These are phyloP conservation scores for Spea bombifrons DNA, from an alignment of 2,113 vertebrate genomes.

Conservation along the genomic window DNA sequence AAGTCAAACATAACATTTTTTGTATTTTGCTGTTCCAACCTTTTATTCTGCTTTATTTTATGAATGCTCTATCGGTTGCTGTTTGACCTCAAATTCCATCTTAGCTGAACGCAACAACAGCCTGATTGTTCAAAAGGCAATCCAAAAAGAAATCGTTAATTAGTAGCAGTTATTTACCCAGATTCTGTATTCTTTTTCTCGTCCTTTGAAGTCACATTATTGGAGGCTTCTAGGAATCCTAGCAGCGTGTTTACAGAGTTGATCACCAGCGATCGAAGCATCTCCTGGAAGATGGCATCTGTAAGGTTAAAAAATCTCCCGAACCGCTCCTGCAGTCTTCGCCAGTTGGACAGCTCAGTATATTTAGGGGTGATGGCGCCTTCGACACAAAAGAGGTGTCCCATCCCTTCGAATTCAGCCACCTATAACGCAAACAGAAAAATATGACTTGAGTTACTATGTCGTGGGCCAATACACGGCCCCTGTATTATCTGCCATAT, in stretches of 20 bases:
- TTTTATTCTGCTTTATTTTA: too few relatives aligned
- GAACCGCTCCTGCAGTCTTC: conserved; percentile 49
- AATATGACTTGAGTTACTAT: too few relatives aligned
- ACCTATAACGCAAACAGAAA: conserved; percentile 53
- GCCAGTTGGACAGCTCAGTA: conserved; percentile 52
- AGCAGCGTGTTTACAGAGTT: conserved; percentile 50
- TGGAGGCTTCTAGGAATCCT: conserved; percentile 53
- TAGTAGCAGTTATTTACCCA: conserved; percentile 9
- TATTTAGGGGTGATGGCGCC: conserved; percentile 41
- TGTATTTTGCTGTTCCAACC: too few relatives aligned
- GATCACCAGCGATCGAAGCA: conserved; percentile 57
- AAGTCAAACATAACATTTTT: too few relatives aligned
- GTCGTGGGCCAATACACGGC: too few relatives aligned
- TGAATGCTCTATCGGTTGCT: too few relatives aligned
- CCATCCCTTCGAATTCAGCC: conserved; percentile 55
- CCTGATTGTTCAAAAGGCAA: background rate
- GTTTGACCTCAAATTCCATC: too few relatives aligned
- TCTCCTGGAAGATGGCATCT: conserved; percentile 63
- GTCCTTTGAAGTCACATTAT: conserved; percentile 28
- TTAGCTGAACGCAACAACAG: too few relatives aligned
- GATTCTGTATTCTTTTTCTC: conserved; percentile 54
- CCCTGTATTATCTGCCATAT: too few relatives aligned
- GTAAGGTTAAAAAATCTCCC: conserved; percentile 58
- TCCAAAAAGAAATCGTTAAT: background rate
- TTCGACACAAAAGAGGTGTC: conserved; percentile 54